Base-by-base conservation (phyloP, 2,797 vertebrate species). In the Semaprochilodus insignis region DNA sequence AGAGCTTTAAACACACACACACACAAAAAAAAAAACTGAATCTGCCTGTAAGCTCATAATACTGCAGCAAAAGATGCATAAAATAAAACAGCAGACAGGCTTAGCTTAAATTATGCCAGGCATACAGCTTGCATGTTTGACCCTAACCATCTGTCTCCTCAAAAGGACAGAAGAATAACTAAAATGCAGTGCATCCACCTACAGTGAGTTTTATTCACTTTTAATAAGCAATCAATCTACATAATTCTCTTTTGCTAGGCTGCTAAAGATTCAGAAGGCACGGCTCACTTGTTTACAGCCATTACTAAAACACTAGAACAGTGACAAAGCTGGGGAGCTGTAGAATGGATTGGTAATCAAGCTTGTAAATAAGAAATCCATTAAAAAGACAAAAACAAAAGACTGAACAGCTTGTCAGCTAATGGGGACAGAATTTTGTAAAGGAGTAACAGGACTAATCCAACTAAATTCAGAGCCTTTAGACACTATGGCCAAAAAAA, bases 11-110 rank as follows among this genome's bases (percentile, higher is more conserved):
- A 82, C 63, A 31, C 31, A 31, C 31, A 31, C 0, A n/a, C 40
- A 83, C n/a, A n/a, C n/a, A n/a, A n/a, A n/a, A n/a, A n/a, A n/a
- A 73, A 2, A 51, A 73, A 76, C 25, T 8, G 2, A 48, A 78
- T 73, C 81, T 78, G 81, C 59, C 48, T 57, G 27, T 59, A n/a
- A 0, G 52, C 52, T 51, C 57, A 34, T 57, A 55, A 73, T 76
- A 59, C 34, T 8, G 31, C 25, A 21, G 40, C 60, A 23, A 48
- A 57, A 66, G 81, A 73, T 13, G 2, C 36, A 73, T 57, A 78
- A 72, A 62, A 60, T 4, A 16, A 63, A 78, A 52, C 15, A 21
- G 67, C 57, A 78, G 31, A n/a, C 0, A 73, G 51, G 57, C 74
- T 63, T 62, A 16, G 17, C 57, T 72, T 21, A 25, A 51, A 34